Evolutionary conservation across 2,113 vertebrate species (phyloP), one percentile per base, ranked within the genome.

Genomic region (Rafetus swinhoei): DNA sequence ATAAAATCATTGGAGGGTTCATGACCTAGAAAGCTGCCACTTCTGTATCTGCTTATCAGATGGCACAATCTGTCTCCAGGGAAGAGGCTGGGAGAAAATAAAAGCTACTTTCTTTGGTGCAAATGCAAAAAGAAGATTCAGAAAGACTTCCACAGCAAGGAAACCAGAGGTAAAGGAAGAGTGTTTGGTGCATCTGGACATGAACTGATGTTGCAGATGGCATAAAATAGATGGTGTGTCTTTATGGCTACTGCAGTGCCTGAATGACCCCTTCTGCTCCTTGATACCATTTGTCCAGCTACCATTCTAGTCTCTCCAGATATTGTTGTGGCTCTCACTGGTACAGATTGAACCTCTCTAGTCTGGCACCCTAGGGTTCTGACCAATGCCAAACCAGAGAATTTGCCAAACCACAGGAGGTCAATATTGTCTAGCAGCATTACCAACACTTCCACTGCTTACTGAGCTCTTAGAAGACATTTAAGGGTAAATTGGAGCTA

Each of bases 181-280:
- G n/a, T 35, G 19, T 85, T 39, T 92, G 60, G 18, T 84, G 79
- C 89, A 74, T 59, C 74, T 94, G 74, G 57, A 83, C 72, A 72
- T 27, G 1, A 45, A 84, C 24, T 14, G 90, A 9, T 3, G 0
- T 45, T 77, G 88, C 55, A 84, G 22, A 76, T 76, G 21, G 39
- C 24, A 45, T 22, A 50, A 50, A 25, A 45, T 76, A 50, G 74
- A 77, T 15, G 24, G 13, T 2, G 21, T 81, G 62, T 80, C 32
- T 81, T 22, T 45, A 79, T 1, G 55, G n/a, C 52, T 59, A 8
- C 62, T 29, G 35, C 1, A 9, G 32, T 1, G 45, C 10, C 0
- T 0, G 50, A 25, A 62, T 56, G 93, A 5, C 29, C 39, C 7
- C 0, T 21, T 7, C 59, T 84, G 55, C 52, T 81, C 52, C 21